Percentiles rank a stretch among this genome's conserved stretches.
phyloP scores from a whole-genome alignment of 2,113 vertebrate genomes.

The Kobus ellipsiprymnus region DNA sequence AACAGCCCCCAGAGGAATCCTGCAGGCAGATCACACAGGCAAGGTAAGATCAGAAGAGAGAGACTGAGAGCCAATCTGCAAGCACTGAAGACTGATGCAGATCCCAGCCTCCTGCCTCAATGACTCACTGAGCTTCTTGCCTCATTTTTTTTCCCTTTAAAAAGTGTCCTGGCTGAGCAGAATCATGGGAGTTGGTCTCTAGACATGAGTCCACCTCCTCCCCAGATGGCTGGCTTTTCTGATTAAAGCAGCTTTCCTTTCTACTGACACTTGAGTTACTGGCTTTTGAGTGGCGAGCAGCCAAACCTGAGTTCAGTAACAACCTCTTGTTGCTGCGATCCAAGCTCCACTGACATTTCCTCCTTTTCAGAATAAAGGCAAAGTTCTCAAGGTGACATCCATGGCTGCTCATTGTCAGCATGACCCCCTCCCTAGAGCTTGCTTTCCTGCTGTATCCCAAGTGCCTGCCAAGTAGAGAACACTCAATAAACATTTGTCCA shows the following conservation, averaged over 20 bases:
- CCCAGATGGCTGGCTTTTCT: background rate
- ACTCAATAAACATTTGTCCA: background rate
- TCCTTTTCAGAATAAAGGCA: background rate
- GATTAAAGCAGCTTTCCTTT: background rate
- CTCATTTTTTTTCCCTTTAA: background rate
- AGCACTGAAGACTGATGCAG: background rate
- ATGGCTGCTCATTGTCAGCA: background rate
- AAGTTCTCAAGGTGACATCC: background rate
- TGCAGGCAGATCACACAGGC: background rate
- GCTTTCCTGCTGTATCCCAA: background rate
- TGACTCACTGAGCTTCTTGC: background rate
- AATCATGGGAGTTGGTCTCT: background rate
- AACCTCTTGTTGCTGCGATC: background rate
- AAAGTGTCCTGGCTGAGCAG: background rate
- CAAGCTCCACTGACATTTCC: background rate
- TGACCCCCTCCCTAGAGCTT: no score
- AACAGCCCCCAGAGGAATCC: background rate
- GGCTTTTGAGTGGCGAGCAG: background rate
- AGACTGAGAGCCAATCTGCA: background rate
- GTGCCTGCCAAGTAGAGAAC: background rate
- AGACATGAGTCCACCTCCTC: background rate
- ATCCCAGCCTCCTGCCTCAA: background rate
- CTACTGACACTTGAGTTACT: background rate
- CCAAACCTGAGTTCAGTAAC: background rate
- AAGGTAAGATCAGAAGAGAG: background rate